A percentile compares a stretch with the other conserved stretches of the same genome.
phyloP scores from a whole-genome alignment of 1,140 invertebrate species.

The Drosophila nasuta region DNA sequence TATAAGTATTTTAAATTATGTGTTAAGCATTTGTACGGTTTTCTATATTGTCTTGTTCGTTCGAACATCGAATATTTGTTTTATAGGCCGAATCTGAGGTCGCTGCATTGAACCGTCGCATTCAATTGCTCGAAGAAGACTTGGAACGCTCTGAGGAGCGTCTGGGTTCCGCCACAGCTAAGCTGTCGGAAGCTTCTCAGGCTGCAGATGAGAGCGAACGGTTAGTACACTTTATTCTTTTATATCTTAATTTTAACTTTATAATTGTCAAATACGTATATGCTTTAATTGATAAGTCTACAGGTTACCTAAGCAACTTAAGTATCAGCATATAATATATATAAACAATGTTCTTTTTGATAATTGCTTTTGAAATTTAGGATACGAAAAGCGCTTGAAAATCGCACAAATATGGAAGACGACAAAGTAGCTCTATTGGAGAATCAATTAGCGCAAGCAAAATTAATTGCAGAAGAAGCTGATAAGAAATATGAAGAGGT shows the following conservation, averaged over 20 bases:
- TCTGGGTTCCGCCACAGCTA: constrained; percentile 97
- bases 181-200: constrained; percentile 99
- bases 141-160: constrained; percentile 99
- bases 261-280: constrained; percentile 28
- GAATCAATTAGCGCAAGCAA: constrained; percentile 97
- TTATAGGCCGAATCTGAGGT: constrained; percentile 98
- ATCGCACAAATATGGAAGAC: constrained; percentile 99
- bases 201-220: constrained; percentile 99
- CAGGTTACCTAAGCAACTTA: constrained; percentile 48
- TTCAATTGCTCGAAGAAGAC: constrained; percentile 99
- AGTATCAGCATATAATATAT: constrained; percentile 57
- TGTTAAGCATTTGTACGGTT: constrained; percentile 13
- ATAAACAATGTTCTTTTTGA: constrained; percentile 41
- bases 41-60: constrained; percentile 65
- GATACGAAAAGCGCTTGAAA: constrained; percentile 99
- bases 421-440: constrained; percentile 97
- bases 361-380: constrained; percentile 86
- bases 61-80: constrained; percentile 63
- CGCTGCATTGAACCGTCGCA: constrained; percentile 98
- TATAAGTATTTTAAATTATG: constrained; percentile 5
- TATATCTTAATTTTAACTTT: neutral
- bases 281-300: constrained; percentile 61
- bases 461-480: constrained; percentile 98
- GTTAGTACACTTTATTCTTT: constrained; percentile 87
- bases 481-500: constrained; percentile 99